phyloP scores from a whole-genome alignment of 1,140 invertebrate species.

The Psilanteris sp. region DNA sequence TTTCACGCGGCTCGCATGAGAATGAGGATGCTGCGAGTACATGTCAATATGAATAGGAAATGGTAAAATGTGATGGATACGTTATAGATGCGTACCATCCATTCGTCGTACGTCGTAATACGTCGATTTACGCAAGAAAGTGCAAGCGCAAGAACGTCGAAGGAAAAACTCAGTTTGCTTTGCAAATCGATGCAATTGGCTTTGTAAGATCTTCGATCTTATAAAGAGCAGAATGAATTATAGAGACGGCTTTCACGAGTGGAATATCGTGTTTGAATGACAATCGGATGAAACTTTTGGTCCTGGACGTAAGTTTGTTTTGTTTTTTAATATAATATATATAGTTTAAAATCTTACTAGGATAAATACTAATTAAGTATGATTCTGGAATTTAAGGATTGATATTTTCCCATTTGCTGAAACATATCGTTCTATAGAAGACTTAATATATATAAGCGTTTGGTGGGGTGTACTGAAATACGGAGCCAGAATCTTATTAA shows the following conservation, averaged over 20 bases:
- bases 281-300: conserved; percentile 15
- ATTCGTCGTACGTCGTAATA: conserved; percentile 42
- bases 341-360: too few relatives aligned
- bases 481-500: too few relatives aligned
- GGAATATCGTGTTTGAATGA: conserved; percentile 16
- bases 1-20: conserved; percentile 54
- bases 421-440: too few relatives aligned
- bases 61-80: conserved; percentile 50
- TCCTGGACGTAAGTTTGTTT: too few relatives aligned
- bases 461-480: too few relatives aligned
- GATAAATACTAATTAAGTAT: too few relatives aligned
- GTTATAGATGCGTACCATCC: conserved; percentile 48
- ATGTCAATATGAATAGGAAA: conserved; percentile 54
- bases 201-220: conserved; percentile 50
- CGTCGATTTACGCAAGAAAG: conserved; percentile 45
- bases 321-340: too few relatives aligned
- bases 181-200: conserved; percentile 49
- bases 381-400: too few relatives aligned
- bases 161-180: conserved; percentile 41
- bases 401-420: too few relatives aligned
- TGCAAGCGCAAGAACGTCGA: conserved; percentile 15
- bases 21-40: conserved; percentile 48
- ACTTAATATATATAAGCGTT: too few relatives aligned
- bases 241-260: conserved; percentile 23
- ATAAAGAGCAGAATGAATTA: conserved; percentile 33